phyloP scores from a whole-genome alignment of 1,140 invertebrate species.

The Sarcophaga bullata region DNA sequence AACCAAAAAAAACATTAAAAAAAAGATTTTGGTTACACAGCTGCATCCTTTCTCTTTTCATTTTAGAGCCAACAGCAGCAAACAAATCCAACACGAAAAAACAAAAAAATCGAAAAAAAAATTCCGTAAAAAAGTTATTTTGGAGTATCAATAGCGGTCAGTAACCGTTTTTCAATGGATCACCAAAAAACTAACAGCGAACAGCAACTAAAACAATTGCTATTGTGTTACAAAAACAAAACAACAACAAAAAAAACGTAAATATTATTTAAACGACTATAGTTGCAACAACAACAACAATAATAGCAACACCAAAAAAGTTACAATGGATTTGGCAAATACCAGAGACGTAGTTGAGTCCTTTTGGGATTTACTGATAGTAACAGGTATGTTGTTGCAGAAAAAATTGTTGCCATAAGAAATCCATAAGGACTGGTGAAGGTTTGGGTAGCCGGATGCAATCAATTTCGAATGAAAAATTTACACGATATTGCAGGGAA shows the following conservation, averaged over 20 bases:
- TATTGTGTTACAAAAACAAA: not conserved
- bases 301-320: no score
- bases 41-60: slow-evolving; percentile 28
- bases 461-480: no score
- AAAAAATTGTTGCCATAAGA: no score
- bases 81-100: no score
- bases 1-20: slow-evolving; percentile 3
- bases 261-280: not conserved
- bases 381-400: no score
- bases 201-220: not conserved
- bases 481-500: no score
- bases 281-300: not conserved
- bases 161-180: slow-evolving; percentile 26
- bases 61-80: not conserved
- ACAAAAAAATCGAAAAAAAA: no score
- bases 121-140: not conserved
- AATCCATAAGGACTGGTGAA: no score
- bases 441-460: no score
- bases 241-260: not conserved
- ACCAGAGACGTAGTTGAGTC: no score
- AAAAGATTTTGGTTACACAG: slow-evolving; percentile 27
- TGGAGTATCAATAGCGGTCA: slow-evolving; percentile 22
- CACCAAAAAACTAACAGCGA: slow-evolving; percentile 1
- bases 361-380: no score
- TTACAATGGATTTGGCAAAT: not conserved